Base-by-base conservation (phyloP, 1,140 invertebrate species). In the Drosophila nikananu region DNA sequence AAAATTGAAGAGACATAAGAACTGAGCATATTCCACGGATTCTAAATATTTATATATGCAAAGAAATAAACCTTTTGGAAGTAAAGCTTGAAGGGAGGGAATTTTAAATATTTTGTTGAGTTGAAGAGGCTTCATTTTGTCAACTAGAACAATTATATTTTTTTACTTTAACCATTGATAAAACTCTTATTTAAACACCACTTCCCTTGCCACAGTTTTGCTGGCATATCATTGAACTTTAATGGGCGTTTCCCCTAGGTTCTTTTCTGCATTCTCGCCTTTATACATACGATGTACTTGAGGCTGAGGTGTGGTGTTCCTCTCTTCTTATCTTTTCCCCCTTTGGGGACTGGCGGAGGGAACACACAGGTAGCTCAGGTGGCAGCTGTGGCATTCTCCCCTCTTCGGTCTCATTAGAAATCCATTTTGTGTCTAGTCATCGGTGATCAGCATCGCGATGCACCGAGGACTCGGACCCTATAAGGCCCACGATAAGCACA, bases 401-500 rank as follows among this genome's bases (percentile, higher is more conserved):
- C 32, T 5, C 9, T 64, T 49, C 15, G 51, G 49, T 54, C 62
- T 54, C 74, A 68, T 77, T 61, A 77, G 74, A 67, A 77, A 61
- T 49, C 57, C 65, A 61, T 49, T 68, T 70, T 27, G 10, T 17
- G 49, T 57, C 49, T 77, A 57, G 75, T 78, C 75, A 78, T 70
- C n/a, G 64, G 57, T 70, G 57, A 77, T 62, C 57, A 61, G 25
- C 61, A 52, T 35, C 10, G 61, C 51, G n/a, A 64, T 48, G 32
- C 23, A 35, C 17, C 10, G n/a, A n/a, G 48, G 48, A 27, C n/a
- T 12, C 32, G 19, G 37, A 27, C 48, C 48, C 64, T 57, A 61
- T 57, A 57, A 25, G 70, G 42, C 59, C 35, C 71, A 67, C 35
- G 71, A 77, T 83, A 84, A 84, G 77, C 54, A 74, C 32, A 44